A percentile compares a stretch with the other conserved stretches of the same genome.
phyloP scores from a whole-genome alignment of 2,113 vertebrate genomes.

The Crocuta crocuta region DNA sequence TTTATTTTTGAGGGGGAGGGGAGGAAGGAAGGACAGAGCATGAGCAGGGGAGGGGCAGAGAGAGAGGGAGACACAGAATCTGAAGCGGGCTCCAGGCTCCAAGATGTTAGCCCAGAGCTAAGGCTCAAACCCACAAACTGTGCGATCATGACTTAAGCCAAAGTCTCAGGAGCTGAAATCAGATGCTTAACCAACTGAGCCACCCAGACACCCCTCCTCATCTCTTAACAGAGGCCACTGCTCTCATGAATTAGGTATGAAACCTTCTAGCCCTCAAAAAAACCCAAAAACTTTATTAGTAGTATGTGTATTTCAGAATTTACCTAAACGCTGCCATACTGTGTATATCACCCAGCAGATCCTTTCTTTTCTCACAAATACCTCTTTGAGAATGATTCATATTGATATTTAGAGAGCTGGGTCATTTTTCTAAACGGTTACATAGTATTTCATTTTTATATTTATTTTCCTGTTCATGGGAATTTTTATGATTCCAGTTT shows the following conservation, averaged over 20 bases:
- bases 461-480: not conserved
- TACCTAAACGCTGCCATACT: not conserved
- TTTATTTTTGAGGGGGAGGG: too few species aligned
- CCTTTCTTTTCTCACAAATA: not conserved
- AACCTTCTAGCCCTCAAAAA: not conserved
- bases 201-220: too few species aligned
- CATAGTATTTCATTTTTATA: not conserved
- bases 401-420: not conserved
- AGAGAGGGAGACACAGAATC: too few species aligned
- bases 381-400: not conserved
- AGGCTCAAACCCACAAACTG: too few species aligned
- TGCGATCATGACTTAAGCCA: too few species aligned
- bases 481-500: not conserved
- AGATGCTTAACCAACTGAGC: too few species aligned
- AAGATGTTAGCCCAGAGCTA: too few species aligned
- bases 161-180: too few species aligned
- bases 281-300: not conserved
- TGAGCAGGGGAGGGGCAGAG: too few species aligned
- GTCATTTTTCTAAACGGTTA: not conserved
- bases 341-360: not conserved
- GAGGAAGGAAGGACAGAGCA: too few species aligned
- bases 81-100: too few species aligned
- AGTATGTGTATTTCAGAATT: not conserved
- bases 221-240: not conserved
- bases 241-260: not conserved